Evolutionary conservation across 2,888 invertebrate genomes (phyloP), one percentile per base, ranked within the genome.

Genomic region (Nemurella pictetii): DNA sequence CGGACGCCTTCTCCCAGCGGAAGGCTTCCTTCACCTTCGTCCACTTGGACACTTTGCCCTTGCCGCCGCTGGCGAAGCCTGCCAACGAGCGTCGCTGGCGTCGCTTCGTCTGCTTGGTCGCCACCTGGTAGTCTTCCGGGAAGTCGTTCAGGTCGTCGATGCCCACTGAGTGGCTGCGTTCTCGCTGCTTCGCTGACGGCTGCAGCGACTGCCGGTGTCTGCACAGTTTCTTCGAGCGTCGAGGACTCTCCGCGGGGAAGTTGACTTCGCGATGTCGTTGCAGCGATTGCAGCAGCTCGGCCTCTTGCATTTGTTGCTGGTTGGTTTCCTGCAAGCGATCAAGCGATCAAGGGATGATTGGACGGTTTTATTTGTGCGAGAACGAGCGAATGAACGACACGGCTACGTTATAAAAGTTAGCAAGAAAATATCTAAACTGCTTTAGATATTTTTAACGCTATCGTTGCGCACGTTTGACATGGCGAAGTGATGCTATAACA

Each of bases 11-110:
- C 89, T 96, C 96, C 96, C 96, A 96, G 88, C 95, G 96, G 88
- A 96, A 95, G 20, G 97, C 97, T 80, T 96, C 96, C 90, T 97
- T 97, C 12, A 97, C 97, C 90, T 95, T 94, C 0, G 96, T 96
- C 97, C 97, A 97, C 89, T 97, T 97, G 0, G 96, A 96, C 82
- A 95, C 93, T 88, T 95, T 95, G 0, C 94, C 92, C 85, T 88
- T 89, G 77, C 80, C 55, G 27, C 80, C 25, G 84, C 73, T 80
- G 20, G 74, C 30, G 72, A 80, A 84, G 25, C 75, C 84, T 15
- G 80, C 83, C 35, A 84, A 77, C n/a, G 86, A 86, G 27, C 85
- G 84, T 25, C 86, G 78, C 55, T 86, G 84, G 0, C 80, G 83
- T 15, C 80, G 83, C 80, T 84, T 84, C 26, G 83, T 82, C 75